Base-by-base conservation (phyloP, 2,888 invertebrate genomes). In the Thecophora atra region DNA sequence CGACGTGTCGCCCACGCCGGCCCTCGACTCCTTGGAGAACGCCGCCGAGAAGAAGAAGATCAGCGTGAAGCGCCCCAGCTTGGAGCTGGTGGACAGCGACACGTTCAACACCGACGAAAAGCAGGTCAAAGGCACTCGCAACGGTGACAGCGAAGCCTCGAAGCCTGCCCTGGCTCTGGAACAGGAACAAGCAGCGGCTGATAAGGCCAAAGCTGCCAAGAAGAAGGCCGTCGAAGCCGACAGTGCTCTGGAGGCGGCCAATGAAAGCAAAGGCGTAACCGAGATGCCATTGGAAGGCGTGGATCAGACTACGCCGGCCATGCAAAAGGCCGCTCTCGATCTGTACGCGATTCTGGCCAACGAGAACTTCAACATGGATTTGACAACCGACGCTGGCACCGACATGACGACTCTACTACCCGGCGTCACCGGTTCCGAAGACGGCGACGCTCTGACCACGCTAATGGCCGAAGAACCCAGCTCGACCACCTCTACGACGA, bases 311-410 rank as follows among this genome's bases (percentile, higher is more conserved):
- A 90, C 89, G 4, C 91, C 91, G 37, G 91, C 91, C 44, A 93
- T 93, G 91, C 93, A 94, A 81, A 94, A 94, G 87, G 93, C 93
- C 0, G 95, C 94, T 15, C 87, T 94, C 17, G 95, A 95, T 79
- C 87, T 95, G 63, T 95, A 95, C 81, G 95, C 95, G 0, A 93
- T 94, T 79, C 88, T 94, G 66, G 91, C 91, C 15, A 89, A 90
- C 24, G 90, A 90, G 78, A 91, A 90, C 77, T 85, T 90, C 28
- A 91, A 91, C 76, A 91, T 84, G 77, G 87, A 87, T 42, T 87
- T 77, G 42, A 87, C 78, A 66, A 86, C 87, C 0, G 88, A 88
- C 68, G 77, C 79, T 6, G 58, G 28, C 26, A 24, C 54, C 5
- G 82, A 80, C 8, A 76, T 77, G 0, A 85, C 87, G 0, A 86